A percentile compares a stretch with the other conserved stretches of the same genome.
Conservation (phyloP, 2,888 invertebrate genomes). For the Chrysolina haemoptera region DNA sequence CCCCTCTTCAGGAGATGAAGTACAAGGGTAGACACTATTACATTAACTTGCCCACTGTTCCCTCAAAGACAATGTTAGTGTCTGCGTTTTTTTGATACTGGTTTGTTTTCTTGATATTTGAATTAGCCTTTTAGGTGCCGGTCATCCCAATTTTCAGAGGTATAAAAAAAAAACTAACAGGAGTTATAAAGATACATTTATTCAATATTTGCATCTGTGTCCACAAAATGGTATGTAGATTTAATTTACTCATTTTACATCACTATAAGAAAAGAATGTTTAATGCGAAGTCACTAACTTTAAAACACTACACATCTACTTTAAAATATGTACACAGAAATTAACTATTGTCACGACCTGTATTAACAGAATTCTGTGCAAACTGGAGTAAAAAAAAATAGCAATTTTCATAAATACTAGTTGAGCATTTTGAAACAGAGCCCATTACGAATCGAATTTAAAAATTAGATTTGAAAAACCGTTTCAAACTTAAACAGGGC, state of each 20-base stretch:
- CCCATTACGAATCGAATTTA: slow-evolving; percentile 40
- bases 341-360: slow-evolving; percentile 64
- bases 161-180: neutral
- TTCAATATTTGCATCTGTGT: slow-evolving; percentile 64
- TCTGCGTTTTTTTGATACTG: no score
- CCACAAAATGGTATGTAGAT: slow-evolving; percentile 60
- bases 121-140: no score
- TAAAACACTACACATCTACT: slow-evolving; percentile 57
- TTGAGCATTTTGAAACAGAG: slow-evolving; percentile 51
- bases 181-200: slow-evolving; percentile 64
- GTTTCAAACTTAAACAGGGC: slow-evolving; percentile 30
- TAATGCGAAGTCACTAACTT: slow-evolving; percentile 59
- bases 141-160: neutral
- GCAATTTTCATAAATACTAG: slow-evolving; percentile 47
- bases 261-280: slow-evolving; percentile 58
- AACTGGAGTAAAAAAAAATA: slow-evolving; percentile 38
- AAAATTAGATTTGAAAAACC: slow-evolving; percentile 23
- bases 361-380: slow-evolving; percentile 61
- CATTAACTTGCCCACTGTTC: no score
- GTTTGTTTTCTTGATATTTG: no score
- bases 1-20: no score
- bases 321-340: slow-evolving; percentile 63
- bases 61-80: no score
- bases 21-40: no score
- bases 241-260: slow-evolving; percentile 55